Evolutionary conservation across 2,113 vertebrate species (phyloP).

Genomic region (Oceanodroma tethys): DNA sequence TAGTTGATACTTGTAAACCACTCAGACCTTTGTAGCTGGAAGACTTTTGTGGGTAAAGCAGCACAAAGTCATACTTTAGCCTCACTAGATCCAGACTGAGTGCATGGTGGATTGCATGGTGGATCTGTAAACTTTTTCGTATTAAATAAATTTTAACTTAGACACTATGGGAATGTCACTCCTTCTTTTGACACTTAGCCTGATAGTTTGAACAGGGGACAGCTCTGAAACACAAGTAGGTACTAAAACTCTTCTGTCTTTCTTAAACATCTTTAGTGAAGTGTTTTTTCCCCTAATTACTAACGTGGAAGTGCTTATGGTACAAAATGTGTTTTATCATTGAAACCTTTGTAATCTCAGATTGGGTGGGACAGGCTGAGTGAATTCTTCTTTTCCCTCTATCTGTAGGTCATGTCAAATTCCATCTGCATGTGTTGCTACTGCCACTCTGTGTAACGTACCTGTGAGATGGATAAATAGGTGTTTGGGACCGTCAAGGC

Average conservation of each 20-base stretch:
- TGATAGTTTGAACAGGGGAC: neutral
- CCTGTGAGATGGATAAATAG: neutral
- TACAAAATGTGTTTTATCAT: neutral
- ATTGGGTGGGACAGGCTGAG: neutral
- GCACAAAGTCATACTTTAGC: neutral
- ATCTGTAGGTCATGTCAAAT: neutral
- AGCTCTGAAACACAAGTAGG: neutral
- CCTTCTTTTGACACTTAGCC: slow-evolving; percentile 26
- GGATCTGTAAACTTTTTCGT: neutral
- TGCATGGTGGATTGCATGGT: slow-evolving; percentile 46
- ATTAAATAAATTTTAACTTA: slow-evolving; percentile 42
- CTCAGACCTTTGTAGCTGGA: slow-evolving; percentile 4
- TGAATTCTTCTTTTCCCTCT: neutral
- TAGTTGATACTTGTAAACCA: neutral
- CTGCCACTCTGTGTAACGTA: neutral
- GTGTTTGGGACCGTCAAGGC: neutral
- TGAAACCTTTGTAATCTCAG: neutral
- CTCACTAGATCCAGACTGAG: neutral
- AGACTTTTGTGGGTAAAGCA: neutral
- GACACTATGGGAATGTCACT: slow-evolving; percentile 34
- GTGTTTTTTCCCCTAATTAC: neutral
- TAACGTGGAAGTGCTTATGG: neutral
- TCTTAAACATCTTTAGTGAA: neutral
- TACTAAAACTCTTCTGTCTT: neutral
- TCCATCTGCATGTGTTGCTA: neutral